phyloP scores from a whole-genome alignment of 1,140 invertebrate genomes.

The Ridgeia piscesae region DNA sequence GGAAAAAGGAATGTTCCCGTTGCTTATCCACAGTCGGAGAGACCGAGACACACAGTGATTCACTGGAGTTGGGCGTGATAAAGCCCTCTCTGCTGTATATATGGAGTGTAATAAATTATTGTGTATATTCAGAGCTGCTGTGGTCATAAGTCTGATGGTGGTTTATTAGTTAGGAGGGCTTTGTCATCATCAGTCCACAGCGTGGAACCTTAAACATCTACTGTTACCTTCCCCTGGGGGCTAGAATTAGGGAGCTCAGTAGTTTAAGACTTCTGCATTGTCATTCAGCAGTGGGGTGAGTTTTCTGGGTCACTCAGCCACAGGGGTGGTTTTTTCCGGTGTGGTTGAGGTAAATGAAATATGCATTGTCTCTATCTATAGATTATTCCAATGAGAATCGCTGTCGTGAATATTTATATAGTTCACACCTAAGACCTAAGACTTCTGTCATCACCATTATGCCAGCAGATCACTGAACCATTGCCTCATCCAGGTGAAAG shows the following conservation, averaged over 20 bases:
- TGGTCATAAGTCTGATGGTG: not conserved
- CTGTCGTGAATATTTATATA: too few relatives aligned
- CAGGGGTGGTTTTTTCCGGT: not conserved
- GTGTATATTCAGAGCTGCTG: not conserved
- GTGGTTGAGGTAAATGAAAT: not conserved
- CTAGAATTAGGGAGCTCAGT: not conserved
- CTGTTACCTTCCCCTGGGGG: not conserved
- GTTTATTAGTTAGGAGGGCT: not conserved
- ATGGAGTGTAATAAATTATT: not conserved
- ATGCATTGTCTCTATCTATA: not conserved
- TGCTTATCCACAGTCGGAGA: not conserved
- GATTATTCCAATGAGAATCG: not conserved
- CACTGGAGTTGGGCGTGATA: not conserved
- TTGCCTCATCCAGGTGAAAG: too few relatives aligned
- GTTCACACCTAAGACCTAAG: too few relatives aligned
- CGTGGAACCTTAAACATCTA: not conserved
- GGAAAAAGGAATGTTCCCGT: not conserved
- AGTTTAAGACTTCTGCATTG: not conserved
- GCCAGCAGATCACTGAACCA: too few relatives aligned
- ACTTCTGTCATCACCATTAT: too few relatives aligned
- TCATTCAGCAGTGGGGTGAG: not conserved
- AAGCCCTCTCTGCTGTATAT: not conserved
- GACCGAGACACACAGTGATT: not conserved
- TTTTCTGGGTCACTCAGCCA: not conserved
- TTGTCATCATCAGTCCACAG: not conserved